Conservation (phyloP, 2,797 vertebrate genomes). For the Xenops minutus region DNA sequence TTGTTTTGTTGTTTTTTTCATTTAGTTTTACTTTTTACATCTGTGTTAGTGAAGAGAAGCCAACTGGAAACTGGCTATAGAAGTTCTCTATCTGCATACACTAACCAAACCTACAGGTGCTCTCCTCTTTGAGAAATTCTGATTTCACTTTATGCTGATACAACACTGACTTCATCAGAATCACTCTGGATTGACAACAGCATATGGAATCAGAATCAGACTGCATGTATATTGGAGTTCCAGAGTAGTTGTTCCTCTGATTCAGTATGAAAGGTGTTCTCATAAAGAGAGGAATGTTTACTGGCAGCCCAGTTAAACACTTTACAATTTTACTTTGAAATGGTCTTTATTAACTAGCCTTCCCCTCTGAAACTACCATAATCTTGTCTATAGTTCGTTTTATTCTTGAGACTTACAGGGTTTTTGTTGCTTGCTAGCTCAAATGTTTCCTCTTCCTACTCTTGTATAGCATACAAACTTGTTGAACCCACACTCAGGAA, state of each 20-base stretch:
- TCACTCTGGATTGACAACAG: neutral
- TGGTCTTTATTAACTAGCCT: neutral
- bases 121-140: neutral
- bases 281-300: neutral
- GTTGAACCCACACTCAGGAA: neutral
- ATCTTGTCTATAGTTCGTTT: neutral
- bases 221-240: neutral
- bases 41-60: neutral
- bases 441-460: neutral
- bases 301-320: neutral
- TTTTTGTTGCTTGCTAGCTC: neutral
- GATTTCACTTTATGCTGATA: neutral
- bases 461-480: neutral
- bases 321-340: neutral
- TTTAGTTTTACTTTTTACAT: neutral
- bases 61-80: neutral
- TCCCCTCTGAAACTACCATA: neutral
- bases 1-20: neutral
- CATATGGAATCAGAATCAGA: neutral
- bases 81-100: neutral
- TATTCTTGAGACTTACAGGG: neutral
- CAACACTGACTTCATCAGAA: neutral
- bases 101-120: neutral
- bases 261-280: neutral
- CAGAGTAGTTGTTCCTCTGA: neutral